phyloP scores from a whole-genome alignment of 2,888 invertebrate genomes.

The Ennomos quercinarius region DNA sequence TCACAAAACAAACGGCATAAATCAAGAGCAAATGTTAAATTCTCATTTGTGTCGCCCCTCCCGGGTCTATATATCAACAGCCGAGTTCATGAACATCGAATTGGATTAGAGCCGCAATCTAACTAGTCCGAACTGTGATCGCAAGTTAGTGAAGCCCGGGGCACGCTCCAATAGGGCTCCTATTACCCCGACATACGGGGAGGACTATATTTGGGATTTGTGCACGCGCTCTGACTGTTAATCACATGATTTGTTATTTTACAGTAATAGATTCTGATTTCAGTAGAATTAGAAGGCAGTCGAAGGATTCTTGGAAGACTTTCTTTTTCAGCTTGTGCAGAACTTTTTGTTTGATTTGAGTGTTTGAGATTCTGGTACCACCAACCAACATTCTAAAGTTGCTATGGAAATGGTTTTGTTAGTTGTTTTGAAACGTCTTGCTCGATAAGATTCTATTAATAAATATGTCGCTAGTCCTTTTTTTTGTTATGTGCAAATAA shows the following conservation, averaged over 20 bases:
- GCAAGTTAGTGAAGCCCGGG: constrained; percentile 52
- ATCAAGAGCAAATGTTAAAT: constrained; percentile 43
- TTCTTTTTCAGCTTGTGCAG: no score
- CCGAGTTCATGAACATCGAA: constrained; percentile 58
- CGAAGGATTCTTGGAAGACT: no score
- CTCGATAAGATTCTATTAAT: no score
- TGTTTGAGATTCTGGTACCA: no score
- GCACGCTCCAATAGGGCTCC: constrained; percentile 27
- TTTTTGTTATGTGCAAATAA: no score
- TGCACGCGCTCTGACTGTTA: constrained; percentile 16
- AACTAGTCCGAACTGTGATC: constrained; percentile 58
- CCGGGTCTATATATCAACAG: constrained; percentile 52
- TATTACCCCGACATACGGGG: constrained; percentile 20
- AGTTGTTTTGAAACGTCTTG: no score
- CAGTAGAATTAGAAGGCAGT: no score
- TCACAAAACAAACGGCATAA: constrained; percentile 36
- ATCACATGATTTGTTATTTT: constrained; percentile 12
- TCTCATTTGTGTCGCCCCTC: constrained; percentile 41
- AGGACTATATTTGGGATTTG: constrained; percentile 12
- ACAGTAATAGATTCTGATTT: no score
- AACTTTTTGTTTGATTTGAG: no score
- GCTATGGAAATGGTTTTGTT: no score
- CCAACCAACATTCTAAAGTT: no score
- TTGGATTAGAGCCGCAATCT: constrained; percentile 62
- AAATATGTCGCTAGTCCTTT: no score